A percentile compares a stretch with the other conserved stretches of the same genome.
Evolutionary conservation across 2,888 invertebrate genomes (phyloP).

Genomic region (Caenorhabditis auriculariae): DNA sequence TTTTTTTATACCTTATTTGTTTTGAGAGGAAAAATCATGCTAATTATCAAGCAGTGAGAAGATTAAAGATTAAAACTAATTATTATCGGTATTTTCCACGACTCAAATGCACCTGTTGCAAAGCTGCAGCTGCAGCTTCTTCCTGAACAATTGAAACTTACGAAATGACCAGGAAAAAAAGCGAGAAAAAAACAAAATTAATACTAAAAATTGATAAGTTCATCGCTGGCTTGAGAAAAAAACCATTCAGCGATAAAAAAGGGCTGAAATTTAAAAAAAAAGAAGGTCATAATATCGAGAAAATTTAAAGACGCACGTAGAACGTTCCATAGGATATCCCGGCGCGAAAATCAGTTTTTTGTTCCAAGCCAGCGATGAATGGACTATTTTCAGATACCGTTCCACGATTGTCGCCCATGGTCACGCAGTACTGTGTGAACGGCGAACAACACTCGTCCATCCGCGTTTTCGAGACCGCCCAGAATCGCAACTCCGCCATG

Average conservation of each 20-base stretch:
- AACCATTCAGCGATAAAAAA: too few species aligned
- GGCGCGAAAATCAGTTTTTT: not conserved
- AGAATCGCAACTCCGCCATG: slow-evolving; percentile 62
- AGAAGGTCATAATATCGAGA: not conserved
- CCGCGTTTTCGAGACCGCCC: slow-evolving; percentile 59
- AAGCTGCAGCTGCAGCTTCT: slow-evolving; percentile 13
- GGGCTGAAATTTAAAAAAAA: not conserved
- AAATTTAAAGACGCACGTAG: not conserved
- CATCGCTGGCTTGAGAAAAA: too few species aligned
- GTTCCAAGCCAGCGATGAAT: not conserved
- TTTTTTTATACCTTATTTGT: too few species aligned
- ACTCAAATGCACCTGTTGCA: not conserved
- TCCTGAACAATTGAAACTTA: slow-evolving; percentile 13
- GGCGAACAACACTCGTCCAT: slow-evolving; percentile 63
- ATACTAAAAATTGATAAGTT: too few species aligned
- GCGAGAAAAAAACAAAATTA: too few species aligned
- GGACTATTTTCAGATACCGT: slow-evolving; percentile 12
- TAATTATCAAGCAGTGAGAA: too few species aligned
- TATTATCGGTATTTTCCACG: too few species aligned
- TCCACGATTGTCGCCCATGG: slow-evolving; percentile 24
- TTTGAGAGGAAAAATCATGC: too few species aligned
- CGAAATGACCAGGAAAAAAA: not conserved
- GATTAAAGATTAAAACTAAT: too few species aligned
- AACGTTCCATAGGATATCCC: too few species aligned
- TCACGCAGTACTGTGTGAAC: slow-evolving; percentile 57